phyloP scores from a whole-genome alignment of 1,140 invertebrate species.

The Cydia amplana region DNA sequence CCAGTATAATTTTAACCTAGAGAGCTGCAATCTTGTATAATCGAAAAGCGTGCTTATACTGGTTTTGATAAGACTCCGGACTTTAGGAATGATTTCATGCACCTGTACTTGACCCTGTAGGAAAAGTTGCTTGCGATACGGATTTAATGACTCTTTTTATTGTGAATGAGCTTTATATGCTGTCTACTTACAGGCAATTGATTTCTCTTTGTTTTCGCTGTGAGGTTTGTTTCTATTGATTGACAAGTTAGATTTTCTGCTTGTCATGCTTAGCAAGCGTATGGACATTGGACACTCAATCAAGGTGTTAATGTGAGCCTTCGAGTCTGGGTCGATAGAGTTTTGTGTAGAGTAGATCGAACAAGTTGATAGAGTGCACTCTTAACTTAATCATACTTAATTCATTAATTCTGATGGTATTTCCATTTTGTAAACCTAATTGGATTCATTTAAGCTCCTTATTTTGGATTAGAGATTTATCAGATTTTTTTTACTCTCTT shows the following conservation, averaged over 20 bases:
- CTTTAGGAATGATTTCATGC: not conserved
- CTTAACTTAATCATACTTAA: too few relatives aligned
- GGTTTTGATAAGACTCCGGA: not conserved
- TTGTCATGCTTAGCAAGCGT: not conserved
- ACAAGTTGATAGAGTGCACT: not conserved
- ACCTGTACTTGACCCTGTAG: constrained; percentile 20
- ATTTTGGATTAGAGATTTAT: too few relatives aligned
- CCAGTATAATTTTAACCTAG: not conserved
- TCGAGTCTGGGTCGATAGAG: not conserved
- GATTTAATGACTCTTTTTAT: constrained; percentile 30
- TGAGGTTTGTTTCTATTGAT: not conserved
- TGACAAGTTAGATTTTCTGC: not conserved
- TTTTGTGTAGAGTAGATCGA: not conserved
- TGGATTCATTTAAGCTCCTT: too few relatives aligned
- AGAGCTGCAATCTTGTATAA: not conserved
- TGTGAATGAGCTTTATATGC: not conserved
- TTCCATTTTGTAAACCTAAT: too few relatives aligned
- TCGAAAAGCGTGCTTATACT: not conserved
- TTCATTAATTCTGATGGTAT: too few relatives aligned
- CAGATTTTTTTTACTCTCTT: too few relatives aligned
- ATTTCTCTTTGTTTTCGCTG: constrained; percentile 17
- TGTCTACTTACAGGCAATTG: not conserved
- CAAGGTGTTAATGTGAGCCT: not conserved
- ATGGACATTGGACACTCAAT: not conserved
- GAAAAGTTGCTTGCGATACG: constrained; percentile 30